Evolutionary conservation across 1,140 invertebrate genomes (phyloP).

Genomic region (Drosophila erecta): DNA sequence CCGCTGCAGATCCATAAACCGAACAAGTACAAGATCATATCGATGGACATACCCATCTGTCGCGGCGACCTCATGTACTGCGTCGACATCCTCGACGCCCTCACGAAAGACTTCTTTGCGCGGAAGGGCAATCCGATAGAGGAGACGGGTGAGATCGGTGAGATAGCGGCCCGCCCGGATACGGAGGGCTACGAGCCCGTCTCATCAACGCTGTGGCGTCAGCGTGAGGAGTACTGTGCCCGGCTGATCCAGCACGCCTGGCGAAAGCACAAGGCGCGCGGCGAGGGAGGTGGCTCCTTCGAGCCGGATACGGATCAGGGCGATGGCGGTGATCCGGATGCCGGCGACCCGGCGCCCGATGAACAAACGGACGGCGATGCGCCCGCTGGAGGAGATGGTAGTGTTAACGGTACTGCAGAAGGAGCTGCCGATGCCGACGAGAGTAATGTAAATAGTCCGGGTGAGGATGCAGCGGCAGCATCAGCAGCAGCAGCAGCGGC

Average conservation of each 20-base stretch:
- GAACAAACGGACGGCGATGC: constrained; percentile 18
- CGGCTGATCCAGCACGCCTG: constrained; percentile 97
- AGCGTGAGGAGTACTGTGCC: constrained; percentile 98
- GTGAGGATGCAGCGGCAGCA: constrained; percentile 27
- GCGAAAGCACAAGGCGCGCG: constrained; percentile 92
- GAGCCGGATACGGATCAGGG: constrained; percentile 18
- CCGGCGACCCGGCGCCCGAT: constrained; percentile 9
- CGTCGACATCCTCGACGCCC: constrained; percentile 98
- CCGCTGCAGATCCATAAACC: constrained; percentile 98
- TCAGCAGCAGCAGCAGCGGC: constrained; percentile 26
- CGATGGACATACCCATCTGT: constrained; percentile 99
- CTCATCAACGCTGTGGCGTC: constrained; percentile 96
- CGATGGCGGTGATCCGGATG: constrained; percentile 14
- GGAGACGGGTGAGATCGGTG: constrained; percentile 92
- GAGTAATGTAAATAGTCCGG: constrained; percentile 73
- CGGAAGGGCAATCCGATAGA: constrained; percentile 96
- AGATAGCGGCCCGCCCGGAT: constrained; percentile 91
- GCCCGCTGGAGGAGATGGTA: constrained; percentile 5
- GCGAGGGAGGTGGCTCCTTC: constrained; percentile 61
- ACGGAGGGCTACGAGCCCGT: constrained; percentile 96
- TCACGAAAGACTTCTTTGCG: constrained; percentile 98
- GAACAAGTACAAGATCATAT: constrained; percentile 99
- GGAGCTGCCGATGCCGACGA: constrained; percentile 23
- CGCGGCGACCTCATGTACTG: constrained; percentile 98
- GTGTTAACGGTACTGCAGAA: constrained; percentile 71